A percentile compares a stretch with the other conserved stretches of the same genome.
Evolutionary conservation across 2,888 invertebrate genomes (phyloP).

Genomic region (Eucriotettix oculatus): DNA sequence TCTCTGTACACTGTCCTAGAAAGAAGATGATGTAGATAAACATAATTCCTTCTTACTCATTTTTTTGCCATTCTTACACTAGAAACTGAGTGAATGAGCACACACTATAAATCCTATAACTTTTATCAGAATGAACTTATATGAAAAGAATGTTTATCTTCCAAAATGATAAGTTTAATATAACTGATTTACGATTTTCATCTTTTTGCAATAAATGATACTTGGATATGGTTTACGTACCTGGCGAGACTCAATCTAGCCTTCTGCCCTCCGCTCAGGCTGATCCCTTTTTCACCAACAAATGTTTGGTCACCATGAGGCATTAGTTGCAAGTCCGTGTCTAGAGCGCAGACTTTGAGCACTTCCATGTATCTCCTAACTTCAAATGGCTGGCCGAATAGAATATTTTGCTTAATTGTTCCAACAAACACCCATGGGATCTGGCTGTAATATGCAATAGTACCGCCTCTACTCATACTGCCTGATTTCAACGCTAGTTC

Average conservation of each 20-base stretch:
- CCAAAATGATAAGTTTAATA: too few relatives aligned
- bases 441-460: slow-evolving; percentile 55
- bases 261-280: slow-evolving; percentile 63
- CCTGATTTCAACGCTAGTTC: slow-evolving; percentile 51
- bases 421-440: slow-evolving; percentile 62
- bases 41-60: too few relatives aligned
- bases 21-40: neutral
- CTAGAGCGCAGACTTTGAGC: slow-evolving; percentile 43
- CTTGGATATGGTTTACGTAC: slow-evolving; percentile 17
- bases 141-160: too few relatives aligned
- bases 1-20: slow-evolving; percentile 54
- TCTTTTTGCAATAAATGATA: too few relatives aligned
- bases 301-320: slow-evolving; percentile 54
- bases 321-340: slow-evolving; percentile 49
- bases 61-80: too few relatives aligned
- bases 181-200: too few relatives aligned
- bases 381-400: slow-evolving; percentile 52
- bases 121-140: too few relatives aligned
- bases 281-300: slow-evolving; percentile 61
- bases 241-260: slow-evolving; percentile 58
- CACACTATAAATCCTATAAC: too few relatives aligned
- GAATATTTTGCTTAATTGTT: slow-evolving; percentile 58
- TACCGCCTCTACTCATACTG: slow-evolving; percentile 39
- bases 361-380: slow-evolving; percentile 30
- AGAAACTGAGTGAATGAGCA: too few relatives aligned